Conservation (phyloP, 2,888 invertebrate species). For the Cryptophagus acutangulus region DNA sequence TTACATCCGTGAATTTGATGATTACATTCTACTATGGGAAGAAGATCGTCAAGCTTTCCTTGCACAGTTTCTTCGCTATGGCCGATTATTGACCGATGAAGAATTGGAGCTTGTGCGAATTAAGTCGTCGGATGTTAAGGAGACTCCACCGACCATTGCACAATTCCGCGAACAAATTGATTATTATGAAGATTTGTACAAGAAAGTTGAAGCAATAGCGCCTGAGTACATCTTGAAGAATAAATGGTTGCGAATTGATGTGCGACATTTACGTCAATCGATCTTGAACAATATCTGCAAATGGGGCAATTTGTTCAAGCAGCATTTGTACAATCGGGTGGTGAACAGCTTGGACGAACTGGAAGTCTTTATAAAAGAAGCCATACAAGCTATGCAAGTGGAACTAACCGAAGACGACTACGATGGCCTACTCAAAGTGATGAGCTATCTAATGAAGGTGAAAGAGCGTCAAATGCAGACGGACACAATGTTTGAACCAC, state of each 20-base stretch:
- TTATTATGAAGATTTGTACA: constrained; percentile 72
- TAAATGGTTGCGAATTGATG: constrained; percentile 75
- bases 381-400: constrained; percentile 65
- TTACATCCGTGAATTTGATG: constrained; percentile 53
- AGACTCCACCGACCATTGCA: constrained; percentile 61
- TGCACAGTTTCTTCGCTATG: constrained; percentile 70
- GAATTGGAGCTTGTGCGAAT: constrained; percentile 57
- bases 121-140: constrained; percentile 34
- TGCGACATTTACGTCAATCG: constrained; percentile 73
- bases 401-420: constrained; percentile 76
- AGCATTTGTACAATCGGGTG: constrained; percentile 78
- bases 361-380: constrained; percentile 70
- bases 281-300: constrained; percentile 79
- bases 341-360: constrained; percentile 71
- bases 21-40: constrained; percentile 75
- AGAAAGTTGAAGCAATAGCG: constrained; percentile 66
- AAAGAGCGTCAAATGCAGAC: constrained; percentile 74
- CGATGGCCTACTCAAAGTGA: constrained; percentile 73
- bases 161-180: constrained; percentile 81
- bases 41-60: constrained; percentile 74
- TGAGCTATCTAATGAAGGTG: constrained; percentile 74
- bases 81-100: constrained; percentile 65
- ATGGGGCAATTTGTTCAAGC: constrained; percentile 85
- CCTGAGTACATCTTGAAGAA: constrained; percentile 60
- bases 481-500: constrained; percentile 85